Base-by-base conservation (phyloP, 2,113 vertebrate species). In the Neotoma lepida region DNA sequence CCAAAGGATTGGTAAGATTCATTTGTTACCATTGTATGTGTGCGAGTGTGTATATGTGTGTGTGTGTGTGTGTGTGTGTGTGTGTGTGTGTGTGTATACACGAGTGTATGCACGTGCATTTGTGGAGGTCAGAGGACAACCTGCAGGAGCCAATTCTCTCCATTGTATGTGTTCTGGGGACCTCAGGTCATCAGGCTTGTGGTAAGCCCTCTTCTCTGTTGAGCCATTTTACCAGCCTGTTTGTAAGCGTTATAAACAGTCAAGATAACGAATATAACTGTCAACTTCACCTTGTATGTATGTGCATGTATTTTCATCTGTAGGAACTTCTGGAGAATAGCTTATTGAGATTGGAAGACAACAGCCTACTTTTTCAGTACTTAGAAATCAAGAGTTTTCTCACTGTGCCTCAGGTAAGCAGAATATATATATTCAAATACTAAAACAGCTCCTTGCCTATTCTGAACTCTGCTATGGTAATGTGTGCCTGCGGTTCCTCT, bases 1-100 rank as follows among this genome's bases (percentile, higher is more conserved):
- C 98, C 73, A 99, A 99, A 99, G 99, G 99, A 98, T 97, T 99
- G 98, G 99, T 99, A 98, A 99, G 99, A 98, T 92, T 92, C 94
- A 4, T 91, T 96, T 95, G 61, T 14, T 66, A 13, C 26, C 12
- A 26, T 89, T 88, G 30, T 88, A 4, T 13, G 24, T 84, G 26
- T 63, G 24, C 30, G 14, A 20, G 14, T 81, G 78, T 39, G 35
- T 58, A n/a, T 30, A n/a, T 9, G 20, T 8, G 78, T 86, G 30
- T 77, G n/a, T 22, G 49, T 58, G 20, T 26, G 20, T 14, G 30
- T 28, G 54, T 89, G n/a, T 73, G 9, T 15, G 13, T 10, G 2
- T 1, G n/a, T 12, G 49, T 39, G 20, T 14, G 18, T 7, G 28
- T 26, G 51, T 89, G n/a, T 68, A 4, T 14, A 5, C 9, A 1